A percentile compares a stretch with the other conserved stretches of the same genome.
phyloP scores from a whole-genome alignment of 2,797 vertebrate species.

The Vultur gryphus region DNA sequence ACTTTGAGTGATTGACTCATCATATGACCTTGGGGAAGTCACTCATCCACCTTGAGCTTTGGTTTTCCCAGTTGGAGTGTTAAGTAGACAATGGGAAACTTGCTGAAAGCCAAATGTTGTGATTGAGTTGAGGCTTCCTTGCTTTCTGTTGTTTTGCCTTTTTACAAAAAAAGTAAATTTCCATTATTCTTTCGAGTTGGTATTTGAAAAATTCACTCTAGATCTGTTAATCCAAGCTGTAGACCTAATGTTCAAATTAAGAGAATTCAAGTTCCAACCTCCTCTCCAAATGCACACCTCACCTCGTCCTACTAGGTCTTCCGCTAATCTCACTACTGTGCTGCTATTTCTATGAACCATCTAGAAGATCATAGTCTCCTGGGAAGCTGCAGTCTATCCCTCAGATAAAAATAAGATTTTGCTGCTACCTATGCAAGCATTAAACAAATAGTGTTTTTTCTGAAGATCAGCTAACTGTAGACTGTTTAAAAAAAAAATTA shows the following conservation, averaged over 20 bases:
- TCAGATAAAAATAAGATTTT: neutral
- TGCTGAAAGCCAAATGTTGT: neutral
- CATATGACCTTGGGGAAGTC: constrained; percentile 22
- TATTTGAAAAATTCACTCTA: neutral
- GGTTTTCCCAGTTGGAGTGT: neutral
- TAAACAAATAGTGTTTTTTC: neutral
- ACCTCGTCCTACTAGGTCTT: neutral
- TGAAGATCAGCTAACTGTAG: neutral
- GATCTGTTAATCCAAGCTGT: neutral
- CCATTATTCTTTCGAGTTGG: neutral
- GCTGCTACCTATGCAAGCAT: neutral
- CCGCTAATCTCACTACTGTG: neutral
- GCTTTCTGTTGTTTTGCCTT: neutral
- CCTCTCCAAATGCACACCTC: neutral
- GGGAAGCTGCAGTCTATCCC: neutral
- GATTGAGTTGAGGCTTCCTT: neutral
- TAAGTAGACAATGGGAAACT: neutral
- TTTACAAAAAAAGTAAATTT: neutral
- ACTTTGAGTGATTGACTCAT: constrained; percentile 50
- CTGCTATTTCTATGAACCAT: neutral
- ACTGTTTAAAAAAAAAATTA: neutral
- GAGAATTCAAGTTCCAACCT: neutral
- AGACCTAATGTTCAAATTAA: neutral
- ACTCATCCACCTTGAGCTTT: constrained; percentile 39
- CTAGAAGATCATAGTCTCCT: neutral